A percentile compares a stretch with the other conserved stretches of the same genome.
These are phyloP conservation scores for Penaeus chinensis DNA, from an alignment of 1,140 invertebrate species.

Conservation along the genomic window DNA sequence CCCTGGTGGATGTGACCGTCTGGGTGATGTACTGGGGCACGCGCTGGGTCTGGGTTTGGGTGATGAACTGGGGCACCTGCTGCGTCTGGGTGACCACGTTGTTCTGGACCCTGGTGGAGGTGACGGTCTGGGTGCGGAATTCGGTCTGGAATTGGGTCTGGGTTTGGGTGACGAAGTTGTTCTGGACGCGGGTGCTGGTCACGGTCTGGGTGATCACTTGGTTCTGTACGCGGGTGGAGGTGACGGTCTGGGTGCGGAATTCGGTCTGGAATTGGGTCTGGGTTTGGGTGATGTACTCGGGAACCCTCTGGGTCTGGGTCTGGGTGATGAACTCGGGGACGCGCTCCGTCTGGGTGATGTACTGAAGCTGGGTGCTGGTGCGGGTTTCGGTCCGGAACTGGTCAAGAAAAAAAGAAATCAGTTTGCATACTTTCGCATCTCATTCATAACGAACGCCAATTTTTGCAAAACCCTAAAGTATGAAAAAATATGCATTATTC, in stretches of 20 bases:
- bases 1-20: constrained; percentile 34
- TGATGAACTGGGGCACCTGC: constrained; percentile 51
- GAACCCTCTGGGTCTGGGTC: constrained; percentile 19
- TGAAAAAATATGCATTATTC: too few relatives aligned
- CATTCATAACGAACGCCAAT: too few relatives aligned
- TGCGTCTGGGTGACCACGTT: constrained; percentile 44
- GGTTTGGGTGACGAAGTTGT: constrained; percentile 36
- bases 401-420: background rate
- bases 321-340: constrained; percentile 20
- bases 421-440: too few relatives aligned
- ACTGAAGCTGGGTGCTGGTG: constrained; percentile 33
- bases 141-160: constrained; percentile 29
- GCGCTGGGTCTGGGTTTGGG: constrained; percentile 42
- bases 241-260: constrained; percentile 21
- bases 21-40: constrained; percentile 49
- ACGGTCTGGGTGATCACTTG: constrained; percentile 37
- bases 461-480: too few relatives aligned
- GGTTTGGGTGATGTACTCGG: constrained; percentile 34
- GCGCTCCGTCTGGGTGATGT: constrained; percentile 8
- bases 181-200: constrained; percentile 36
- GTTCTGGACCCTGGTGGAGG: constrained; percentile 40
- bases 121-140: constrained; percentile 32
- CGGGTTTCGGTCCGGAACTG: constrained; percentile 43
- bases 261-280: constrained; percentile 38
- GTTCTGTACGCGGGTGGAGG: constrained; percentile 13